These are phyloP conservation scores for Corella eumyota DNA, from an alignment of 23 tunicate species.

Conservation along the genomic window DNA sequence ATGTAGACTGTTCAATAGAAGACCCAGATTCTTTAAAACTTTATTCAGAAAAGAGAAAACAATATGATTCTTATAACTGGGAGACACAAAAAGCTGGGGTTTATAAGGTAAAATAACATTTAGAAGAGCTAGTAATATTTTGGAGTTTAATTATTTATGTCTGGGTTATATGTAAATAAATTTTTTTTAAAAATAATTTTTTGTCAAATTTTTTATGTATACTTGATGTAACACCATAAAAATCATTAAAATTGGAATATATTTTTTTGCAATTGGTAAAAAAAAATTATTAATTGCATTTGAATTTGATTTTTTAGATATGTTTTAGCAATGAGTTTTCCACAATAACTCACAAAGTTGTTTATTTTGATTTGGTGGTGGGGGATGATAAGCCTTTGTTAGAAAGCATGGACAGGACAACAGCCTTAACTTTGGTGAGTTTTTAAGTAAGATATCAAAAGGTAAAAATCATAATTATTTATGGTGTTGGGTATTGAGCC, in stretches of 20 bases:
- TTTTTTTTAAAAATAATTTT: too few species aligned
- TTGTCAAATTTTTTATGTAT: too few species aligned
- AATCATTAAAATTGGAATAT: too few species aligned
- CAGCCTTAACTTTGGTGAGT: conserved; percentile 46
- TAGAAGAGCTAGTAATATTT: too few species aligned
- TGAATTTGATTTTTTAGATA: conserved; percentile 42
- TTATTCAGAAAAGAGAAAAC: conserved; percentile 50
- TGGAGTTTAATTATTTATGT: too few species aligned
- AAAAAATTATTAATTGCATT: too few species aligned
- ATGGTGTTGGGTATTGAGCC: neutral
- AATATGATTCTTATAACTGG: conserved; percentile 76
- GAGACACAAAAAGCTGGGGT: conserved; percentile 60
- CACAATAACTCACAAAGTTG: conserved; percentile 81
- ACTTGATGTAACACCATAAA: too few species aligned
- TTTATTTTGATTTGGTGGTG: conserved; percentile 42
- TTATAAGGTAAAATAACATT: conserved; percentile 48
- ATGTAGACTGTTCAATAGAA: conserved; percentile 73
- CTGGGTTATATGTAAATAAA: too few species aligned
- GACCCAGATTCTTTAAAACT: conserved; percentile 77
- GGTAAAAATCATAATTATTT: neutral
- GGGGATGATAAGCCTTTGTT: conserved; percentile 67
- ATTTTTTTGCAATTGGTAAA: too few species aligned
- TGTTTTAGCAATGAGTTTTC: conserved; percentile 95
- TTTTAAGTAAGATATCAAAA: neutral
- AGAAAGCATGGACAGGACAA: conserved; percentile 49